Conservation (phyloP, 2,113 vertebrate genomes). For the Ctenomys sociabilis region DNA sequence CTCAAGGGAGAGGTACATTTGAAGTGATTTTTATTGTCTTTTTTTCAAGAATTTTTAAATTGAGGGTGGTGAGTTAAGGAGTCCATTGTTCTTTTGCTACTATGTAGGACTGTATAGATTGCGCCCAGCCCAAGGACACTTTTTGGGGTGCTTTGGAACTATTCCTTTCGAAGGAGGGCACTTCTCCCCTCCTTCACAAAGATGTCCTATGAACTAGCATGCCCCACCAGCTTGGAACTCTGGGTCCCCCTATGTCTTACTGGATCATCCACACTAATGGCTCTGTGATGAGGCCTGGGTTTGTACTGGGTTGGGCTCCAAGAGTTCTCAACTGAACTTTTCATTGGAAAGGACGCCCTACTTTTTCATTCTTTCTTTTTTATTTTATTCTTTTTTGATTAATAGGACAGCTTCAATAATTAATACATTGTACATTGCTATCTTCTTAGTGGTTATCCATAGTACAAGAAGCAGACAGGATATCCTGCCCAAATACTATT, state of each 20-base stretch:
- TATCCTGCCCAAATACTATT: too few relatives aligned
- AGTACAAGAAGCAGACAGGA: too few relatives aligned
- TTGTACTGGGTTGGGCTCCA: neutral
- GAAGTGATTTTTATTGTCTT: slow-evolving; percentile 46
- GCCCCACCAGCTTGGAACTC: neutral
- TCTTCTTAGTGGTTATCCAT: too few relatives aligned
- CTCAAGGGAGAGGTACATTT: slow-evolving; percentile 23
- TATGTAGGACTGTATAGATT: neutral
- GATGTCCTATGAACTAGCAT: neutral
- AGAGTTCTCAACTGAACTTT: neutral
- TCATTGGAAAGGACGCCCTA: neutral
- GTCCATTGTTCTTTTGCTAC: slow-evolving; percentile 45
- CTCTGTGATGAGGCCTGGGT: neutral
- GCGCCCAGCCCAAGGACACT: neutral
- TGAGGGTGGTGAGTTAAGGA: slow-evolving; percentile 8
- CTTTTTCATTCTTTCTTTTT: too few relatives aligned
- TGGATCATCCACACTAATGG: neutral
- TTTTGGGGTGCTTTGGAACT: neutral
- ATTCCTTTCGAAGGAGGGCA: neutral
- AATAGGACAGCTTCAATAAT: too few relatives aligned
- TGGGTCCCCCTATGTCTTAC: neutral
- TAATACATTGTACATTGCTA: too few relatives aligned
- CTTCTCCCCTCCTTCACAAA: neutral
- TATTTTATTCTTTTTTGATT: too few relatives aligned
- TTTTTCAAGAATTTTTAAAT: slow-evolving; percentile 44